Evolutionary conservation across 2,797 vertebrate genomes (phyloP).

Genomic region (Bovichtus diacanthus): DNA sequence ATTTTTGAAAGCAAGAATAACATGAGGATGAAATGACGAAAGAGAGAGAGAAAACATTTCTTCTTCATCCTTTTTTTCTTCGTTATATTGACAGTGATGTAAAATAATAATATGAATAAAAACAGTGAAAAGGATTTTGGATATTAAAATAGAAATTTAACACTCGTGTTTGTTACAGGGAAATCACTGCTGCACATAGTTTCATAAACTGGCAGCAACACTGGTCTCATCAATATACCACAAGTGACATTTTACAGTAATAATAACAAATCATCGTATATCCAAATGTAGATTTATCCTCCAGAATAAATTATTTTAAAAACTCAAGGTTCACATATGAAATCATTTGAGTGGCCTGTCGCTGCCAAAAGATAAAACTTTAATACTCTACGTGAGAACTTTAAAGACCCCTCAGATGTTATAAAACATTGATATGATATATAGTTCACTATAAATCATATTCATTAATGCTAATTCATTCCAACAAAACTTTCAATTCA

Average conservation of each 20-base stretch:
- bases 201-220: neutral
- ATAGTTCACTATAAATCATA: slow-evolving; percentile 37
- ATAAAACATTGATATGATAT: slow-evolving; percentile 34
- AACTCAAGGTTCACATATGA: slow-evolving; percentile 11
- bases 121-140: neutral
- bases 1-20: neutral
- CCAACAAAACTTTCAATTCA: slow-evolving; percentile 61
- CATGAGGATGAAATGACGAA: slow-evolving; percentile 27
- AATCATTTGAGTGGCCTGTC: slow-evolving; percentile 11
- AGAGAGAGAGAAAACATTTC: neutral
- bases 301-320: slow-evolving; percentile 14
- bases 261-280: slow-evolving; percentile 9
- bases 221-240: slow-evolving; percentile 3
- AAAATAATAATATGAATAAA: slow-evolving; percentile 21
- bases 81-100: neutral
- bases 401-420: slow-evolving; percentile 33
- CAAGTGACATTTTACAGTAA: neutral
- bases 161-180: neutral
- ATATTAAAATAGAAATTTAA: slow-evolving; percentile 3
- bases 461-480: slow-evolving; percentile 64
- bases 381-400: slow-evolving; percentile 23
- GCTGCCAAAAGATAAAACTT: slow-evolving; percentile 44
- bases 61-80: neutral
- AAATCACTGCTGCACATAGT: neutral
- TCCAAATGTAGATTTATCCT: slow-evolving; percentile 21